Conservation (phyloP, 2,797 vertebrate species). For the Sebastes hopkinsi region DNA sequence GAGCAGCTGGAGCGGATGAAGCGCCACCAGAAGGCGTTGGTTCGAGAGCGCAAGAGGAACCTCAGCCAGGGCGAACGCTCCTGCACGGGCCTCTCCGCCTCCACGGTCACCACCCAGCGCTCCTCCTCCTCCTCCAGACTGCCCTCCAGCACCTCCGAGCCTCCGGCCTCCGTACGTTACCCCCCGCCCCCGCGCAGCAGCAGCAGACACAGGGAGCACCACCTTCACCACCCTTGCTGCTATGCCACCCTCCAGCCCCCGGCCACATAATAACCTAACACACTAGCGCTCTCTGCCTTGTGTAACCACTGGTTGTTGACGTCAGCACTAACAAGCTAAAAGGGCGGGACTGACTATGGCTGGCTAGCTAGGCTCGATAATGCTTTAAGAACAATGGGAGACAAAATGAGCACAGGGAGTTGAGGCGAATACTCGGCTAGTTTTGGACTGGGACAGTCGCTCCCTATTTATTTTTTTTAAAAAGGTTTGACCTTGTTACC, state of each 20-base stretch:
- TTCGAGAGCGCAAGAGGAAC: constrained; percentile 92
- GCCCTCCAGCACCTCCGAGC: constrained; percentile 54
- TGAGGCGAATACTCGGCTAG: constrained; percentile 13
- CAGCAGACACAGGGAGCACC: constrained; percentile 74
- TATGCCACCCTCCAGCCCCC: constrained; percentile 62
- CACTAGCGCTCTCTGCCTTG: constrained; percentile 41
- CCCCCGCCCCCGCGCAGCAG: constrained; percentile 50
- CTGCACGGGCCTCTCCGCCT: constrained; percentile 51
- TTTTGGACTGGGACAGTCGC: constrained; percentile 27
- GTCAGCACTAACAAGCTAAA: constrained; percentile 63
- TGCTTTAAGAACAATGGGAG: constrained; percentile 46
- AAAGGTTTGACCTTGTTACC: constrained; percentile 39
- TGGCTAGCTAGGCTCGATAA: constrained; percentile 41
- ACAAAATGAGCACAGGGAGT: constrained; percentile 15
- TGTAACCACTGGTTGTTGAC: constrained; percentile 37
- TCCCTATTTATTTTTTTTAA: constrained; percentile 40
- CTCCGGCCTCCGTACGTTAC: constrained; percentile 70
- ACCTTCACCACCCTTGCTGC: constrained; percentile 62
- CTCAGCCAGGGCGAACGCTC: constrained; percentile 92
- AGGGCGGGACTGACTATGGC: constrained; percentile 27
- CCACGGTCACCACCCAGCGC: constrained; percentile 46
- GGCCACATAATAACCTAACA: constrained; percentile 67
- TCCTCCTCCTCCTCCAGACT: constrained; percentile 82
- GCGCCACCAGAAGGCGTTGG: constrained; percentile 92
- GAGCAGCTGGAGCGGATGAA: constrained; percentile 98